phyloP scores from a whole-genome alignment of 2,797 vertebrate genomes.

The Sebastiscus albofasciatus region DNA sequence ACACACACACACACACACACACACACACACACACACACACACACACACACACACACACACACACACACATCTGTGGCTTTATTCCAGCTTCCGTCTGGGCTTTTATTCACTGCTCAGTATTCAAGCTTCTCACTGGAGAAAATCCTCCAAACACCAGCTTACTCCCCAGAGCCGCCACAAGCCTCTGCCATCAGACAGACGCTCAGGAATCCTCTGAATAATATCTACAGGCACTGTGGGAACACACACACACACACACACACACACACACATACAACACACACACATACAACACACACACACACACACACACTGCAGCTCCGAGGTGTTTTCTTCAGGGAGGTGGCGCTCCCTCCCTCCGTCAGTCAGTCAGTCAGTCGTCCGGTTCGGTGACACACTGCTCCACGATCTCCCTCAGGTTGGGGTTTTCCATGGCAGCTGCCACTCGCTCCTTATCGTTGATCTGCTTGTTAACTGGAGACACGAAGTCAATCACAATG shows the following conservation, averaged over 20 bases:
- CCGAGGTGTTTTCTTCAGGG: neutral
- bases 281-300: neutral
- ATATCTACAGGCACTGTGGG: neutral
- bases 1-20: neutral
- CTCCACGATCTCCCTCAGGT: slow-evolving; percentile 94
- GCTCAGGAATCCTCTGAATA: neutral
- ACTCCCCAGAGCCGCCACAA: neutral
- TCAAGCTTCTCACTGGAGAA: neutral
- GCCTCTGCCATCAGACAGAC: neutral
- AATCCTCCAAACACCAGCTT: neutral
- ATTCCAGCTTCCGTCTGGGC: neutral
- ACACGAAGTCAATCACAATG: neutral
- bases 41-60: neutral
- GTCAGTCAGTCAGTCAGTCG: slow-evolving; percentile 54
- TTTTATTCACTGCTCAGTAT: neutral
- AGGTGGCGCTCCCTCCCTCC: no score
- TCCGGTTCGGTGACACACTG: slow-evolving; percentile 94
- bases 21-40: neutral
- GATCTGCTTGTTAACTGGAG: slow-evolving; percentile 98
- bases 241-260: neutral
- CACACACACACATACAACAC: neutral
- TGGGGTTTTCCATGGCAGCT: slow-evolving; percentile 97
- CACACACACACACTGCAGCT: neutral
- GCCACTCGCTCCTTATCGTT: slow-evolving; percentile 98
- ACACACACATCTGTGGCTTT: neutral